These are phyloP conservation scores for Bugulina stolonifera DNA, from an alignment of 2,888 invertebrate species.

Conservation along the genomic window DNA sequence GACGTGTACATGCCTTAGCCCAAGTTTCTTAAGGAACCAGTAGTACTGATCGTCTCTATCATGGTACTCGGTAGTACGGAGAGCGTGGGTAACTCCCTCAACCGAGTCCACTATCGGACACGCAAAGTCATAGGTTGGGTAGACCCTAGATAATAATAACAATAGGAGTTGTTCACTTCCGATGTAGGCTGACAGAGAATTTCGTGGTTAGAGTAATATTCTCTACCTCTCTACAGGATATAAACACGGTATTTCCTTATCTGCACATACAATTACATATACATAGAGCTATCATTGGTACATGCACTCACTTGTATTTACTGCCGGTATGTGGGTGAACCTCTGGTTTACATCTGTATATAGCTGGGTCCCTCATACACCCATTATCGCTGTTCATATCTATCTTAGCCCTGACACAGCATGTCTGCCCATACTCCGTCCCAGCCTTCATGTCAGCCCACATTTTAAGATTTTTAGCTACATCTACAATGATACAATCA, in stretches of 20 bases:
- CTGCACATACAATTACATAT: no score
- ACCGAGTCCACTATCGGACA: slow-evolving; percentile 97
- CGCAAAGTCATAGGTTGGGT: slow-evolving; percentile 99
- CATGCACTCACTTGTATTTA: slow-evolving; percentile 74
- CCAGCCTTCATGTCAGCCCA: slow-evolving; percentile 95
- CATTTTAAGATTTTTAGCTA: slow-evolving; percentile 74
- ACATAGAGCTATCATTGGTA: no score
- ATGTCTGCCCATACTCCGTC: slow-evolving; percentile 70
- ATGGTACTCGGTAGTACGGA: slow-evolving; percentile 96
- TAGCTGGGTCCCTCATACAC: slow-evolving; percentile 94
- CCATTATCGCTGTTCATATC: slow-evolving; percentile 94
- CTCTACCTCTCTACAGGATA: no score
- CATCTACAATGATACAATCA: slow-evolving; percentile 58
- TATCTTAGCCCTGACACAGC: slow-evolving; percentile 93
- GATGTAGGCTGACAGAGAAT: not conserved
- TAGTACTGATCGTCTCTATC: slow-evolving; percentile 92
- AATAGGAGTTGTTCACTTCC: not conserved
- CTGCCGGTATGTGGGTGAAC: slow-evolving; percentile 85
- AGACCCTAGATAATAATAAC: slow-evolving; percentile 75
- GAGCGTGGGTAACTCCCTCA: slow-evolving; percentile 93
- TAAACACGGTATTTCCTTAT: no score
- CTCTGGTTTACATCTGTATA: slow-evolving; percentile 94
- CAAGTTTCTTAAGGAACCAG: slow-evolving; percentile 62
- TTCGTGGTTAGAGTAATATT: not conserved
- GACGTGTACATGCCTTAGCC: slow-evolving; percentile 75